Evolutionary conservation across 2,797 vertebrate genomes (phyloP).

Genomic region (Heliangelus exortis): DNA sequence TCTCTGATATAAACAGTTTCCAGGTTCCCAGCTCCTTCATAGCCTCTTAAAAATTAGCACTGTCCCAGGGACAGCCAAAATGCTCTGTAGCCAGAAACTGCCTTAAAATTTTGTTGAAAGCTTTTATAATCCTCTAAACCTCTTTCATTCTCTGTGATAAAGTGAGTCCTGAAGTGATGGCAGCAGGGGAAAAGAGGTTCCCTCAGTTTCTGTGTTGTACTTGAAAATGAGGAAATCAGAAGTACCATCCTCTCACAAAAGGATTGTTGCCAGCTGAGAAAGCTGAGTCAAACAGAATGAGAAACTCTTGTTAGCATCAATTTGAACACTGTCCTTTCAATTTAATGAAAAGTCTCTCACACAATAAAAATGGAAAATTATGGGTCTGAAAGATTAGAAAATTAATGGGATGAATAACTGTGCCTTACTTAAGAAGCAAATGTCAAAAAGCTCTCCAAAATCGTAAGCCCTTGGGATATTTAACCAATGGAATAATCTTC

Average conservation of each 20-base stretch:
- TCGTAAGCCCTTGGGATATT: not conserved
- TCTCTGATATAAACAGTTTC: not conserved
- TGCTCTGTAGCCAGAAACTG: not conserved
- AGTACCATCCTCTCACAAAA: not conserved
- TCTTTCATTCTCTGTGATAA: not conserved
- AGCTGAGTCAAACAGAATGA: constrained; percentile 11
- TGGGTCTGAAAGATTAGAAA: not conserved
- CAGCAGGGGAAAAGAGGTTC: not conserved
- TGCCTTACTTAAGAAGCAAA: not conserved
- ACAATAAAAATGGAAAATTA: not conserved
- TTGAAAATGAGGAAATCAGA: constrained; percentile 5
- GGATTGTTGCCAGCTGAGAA: not conserved
- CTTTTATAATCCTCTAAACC: constrained; percentile 1
- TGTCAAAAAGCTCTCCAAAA: not conserved
- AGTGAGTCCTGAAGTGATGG: constrained; percentile 11
- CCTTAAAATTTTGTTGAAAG: constrained; percentile 16
- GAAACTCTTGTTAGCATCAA: not conserved
- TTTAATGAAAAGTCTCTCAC: not conserved
- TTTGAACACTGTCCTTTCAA: not conserved
- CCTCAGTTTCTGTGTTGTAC: not conserved
- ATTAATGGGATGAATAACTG: not conserved
- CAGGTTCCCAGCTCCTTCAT: constrained; percentile 48
- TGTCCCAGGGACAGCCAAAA: constrained; percentile 10
- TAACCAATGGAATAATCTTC: not conserved
- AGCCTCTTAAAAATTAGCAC: constrained; percentile 31